phyloP scores from a whole-genome alignment of 2,113 vertebrate species.

The Sigmodon hispidus region DNA sequence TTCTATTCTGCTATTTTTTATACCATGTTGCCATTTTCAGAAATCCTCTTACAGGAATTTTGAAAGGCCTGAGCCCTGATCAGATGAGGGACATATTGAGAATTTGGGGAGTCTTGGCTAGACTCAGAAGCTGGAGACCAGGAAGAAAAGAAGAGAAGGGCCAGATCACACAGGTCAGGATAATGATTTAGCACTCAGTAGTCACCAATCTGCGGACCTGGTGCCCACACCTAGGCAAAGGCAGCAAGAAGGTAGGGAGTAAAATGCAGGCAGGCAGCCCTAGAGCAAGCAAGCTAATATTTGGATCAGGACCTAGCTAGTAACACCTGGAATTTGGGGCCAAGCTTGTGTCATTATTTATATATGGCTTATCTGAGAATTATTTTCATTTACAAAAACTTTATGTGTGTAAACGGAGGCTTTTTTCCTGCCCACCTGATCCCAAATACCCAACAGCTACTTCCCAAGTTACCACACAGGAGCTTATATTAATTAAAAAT shows the following conservation, averaged over 20 bases:
- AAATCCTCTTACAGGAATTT: conserved; percentile 38
- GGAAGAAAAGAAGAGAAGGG: conserved; percentile 3
- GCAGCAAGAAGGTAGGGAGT: neutral
- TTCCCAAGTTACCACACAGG: no score
- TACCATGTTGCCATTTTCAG: conserved; percentile 4
- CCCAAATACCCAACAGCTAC: no score
- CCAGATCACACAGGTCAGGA: neutral
- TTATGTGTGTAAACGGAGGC: no score
- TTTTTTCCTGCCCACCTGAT: no score
- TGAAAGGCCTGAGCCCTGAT: neutral
- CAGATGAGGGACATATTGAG: neutral
- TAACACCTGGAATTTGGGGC: conserved; percentile 6
- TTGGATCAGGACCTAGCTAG: neutral
- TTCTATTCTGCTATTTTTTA: conserved; percentile 45
- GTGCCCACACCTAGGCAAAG: neutral
- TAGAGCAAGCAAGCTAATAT: neutral
- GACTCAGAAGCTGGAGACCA: neutral
- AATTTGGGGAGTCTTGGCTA: neutral
- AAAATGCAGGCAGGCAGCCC: neutral
- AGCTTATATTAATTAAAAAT: no score
- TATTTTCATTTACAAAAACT: conserved; percentile 5
- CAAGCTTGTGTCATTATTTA: neutral
- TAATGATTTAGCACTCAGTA: neutral
- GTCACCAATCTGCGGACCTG: neutral
- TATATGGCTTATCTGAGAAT: conserved; percentile 26